Evolutionary conservation across 2,113 vertebrate genomes (phyloP), one percentile per base, ranked within the genome.

Genomic region (Lonchura striata): DNA sequence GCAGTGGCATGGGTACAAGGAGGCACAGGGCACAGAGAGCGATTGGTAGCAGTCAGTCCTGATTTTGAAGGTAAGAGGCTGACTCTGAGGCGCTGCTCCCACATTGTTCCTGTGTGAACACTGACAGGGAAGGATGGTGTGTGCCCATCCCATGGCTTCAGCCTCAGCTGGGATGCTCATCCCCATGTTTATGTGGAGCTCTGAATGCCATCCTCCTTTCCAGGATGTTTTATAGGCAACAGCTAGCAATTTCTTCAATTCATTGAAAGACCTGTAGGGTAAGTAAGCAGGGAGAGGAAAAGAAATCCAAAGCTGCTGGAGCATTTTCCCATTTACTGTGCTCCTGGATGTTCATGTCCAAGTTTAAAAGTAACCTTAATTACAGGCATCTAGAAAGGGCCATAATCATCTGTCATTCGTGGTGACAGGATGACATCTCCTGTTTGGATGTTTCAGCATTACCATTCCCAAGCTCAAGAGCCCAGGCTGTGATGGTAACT

Each of bases 401-500:
- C 77, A 56, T 72, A 85, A 88, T 91, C 85, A 89, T 90, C 89
- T 94, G 86, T 95, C 95, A 95, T 92, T 95, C 91, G 64, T 33
- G 74, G 76, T 93, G 94, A 95, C 94, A 94, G 95, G 35, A 91
- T 95, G 96, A 96, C 92, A 96, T 91, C 59, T 94, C 83, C 86
- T 82, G 75, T 94, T 94, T 91, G 88, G 80, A 85, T 19, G 69
- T 85, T 94, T 96, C 90, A 56, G 52, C 65, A 35, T 84, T 90
- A 71, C 80, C 72, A 44, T 78, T 94, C 0, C 0, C 41, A 60
- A 80, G 72, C 83, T 84, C 70, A 31, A 22, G 70, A 86, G 81
- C 86, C 61, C 66, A 52, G 86, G 50, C 90, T 76, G 4, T 39
- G 54, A 30, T 11, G 74, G 15, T 94, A 94, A 96, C 91, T 80